These are phyloP conservation scores for Oryctes rhinoceros DNA, from an alignment of 1,140 invertebrate species.

Conservation along the genomic window DNA sequence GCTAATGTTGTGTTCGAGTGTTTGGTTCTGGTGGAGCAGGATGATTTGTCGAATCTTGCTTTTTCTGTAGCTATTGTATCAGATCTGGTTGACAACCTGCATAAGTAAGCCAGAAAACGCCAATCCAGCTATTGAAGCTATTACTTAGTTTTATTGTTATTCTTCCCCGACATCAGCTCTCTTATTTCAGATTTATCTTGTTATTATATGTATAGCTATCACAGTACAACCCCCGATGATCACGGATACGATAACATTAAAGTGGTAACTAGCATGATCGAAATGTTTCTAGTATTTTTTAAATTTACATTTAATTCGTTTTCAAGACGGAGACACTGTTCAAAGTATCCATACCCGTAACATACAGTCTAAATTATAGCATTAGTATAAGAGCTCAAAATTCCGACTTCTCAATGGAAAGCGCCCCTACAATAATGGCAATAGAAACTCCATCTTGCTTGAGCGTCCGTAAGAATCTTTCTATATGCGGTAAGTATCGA, in stretches of 20 bases:
- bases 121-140: too few species aligned
- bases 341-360: not conserved
- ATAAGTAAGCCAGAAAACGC: too few species aligned
- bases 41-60: too few species aligned
- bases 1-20: too few species aligned
- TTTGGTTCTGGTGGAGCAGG: too few species aligned
- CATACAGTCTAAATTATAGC: constrained; percentile 3
- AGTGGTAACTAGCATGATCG: not conserved
- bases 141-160: too few species aligned
- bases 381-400: constrained; percentile 1
- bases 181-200: constrained; percentile 38
- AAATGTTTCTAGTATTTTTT: not conserved
- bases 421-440: constrained; percentile 46
- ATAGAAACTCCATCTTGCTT: constrained; percentile 59
- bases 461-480: constrained; percentile 55
- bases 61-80: too few species aligned
- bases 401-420: constrained; percentile 36
- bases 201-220: constrained; percentile 10
- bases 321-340: not conserved
- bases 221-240: not conserved
- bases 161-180: not conserved
- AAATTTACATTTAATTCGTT: not conserved
- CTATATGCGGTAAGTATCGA: constrained; percentile 57
- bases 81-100: too few species aligned
- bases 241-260: not conserved